Conservation (phyloP, 92 coral and sea anemone genomes). For the Actinernus sp. region DNA sequence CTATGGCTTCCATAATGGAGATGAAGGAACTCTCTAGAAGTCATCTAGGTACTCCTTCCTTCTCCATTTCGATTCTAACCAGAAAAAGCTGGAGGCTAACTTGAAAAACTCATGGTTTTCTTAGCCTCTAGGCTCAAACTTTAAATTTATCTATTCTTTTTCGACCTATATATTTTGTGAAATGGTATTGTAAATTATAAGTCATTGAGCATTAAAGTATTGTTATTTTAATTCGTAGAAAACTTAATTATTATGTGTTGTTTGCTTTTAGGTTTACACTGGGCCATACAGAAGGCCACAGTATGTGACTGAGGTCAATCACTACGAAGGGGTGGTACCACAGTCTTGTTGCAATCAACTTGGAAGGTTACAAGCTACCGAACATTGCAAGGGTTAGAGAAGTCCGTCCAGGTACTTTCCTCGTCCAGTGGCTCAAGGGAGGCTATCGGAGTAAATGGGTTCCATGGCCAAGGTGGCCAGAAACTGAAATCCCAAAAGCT, state of each 20-base stretch:
- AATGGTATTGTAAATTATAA: neutral
- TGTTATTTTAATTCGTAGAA: neutral
- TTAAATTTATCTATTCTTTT: no score
- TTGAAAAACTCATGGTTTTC: no score
- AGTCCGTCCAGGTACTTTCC: neutral
- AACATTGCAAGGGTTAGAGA: constrained; percentile 17
- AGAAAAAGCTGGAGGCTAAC: no score
- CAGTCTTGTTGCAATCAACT: no score
- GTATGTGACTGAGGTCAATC: constrained; percentile 10
- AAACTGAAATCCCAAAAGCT: constrained; percentile 34
- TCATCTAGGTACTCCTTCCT: no score
- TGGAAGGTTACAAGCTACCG: no score
- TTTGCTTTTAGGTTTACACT: constrained; percentile 18
- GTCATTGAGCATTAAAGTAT: no score
- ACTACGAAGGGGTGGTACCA: no score
- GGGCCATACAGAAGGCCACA: constrained; percentile 36
- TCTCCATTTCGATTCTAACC: no score
- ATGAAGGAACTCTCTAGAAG: no score
- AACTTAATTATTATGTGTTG: neutral
- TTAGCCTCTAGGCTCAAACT: no score
- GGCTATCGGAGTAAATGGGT: constrained; percentile 30
- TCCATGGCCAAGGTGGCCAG: constrained; percentile 38
- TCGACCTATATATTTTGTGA: neutral
- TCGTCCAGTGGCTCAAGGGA: constrained; percentile 31
- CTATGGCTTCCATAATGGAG: no score